phyloP scores from a whole-genome alignment of 2,888 invertebrate genomes.

The Callinectes sapidus region DNA sequence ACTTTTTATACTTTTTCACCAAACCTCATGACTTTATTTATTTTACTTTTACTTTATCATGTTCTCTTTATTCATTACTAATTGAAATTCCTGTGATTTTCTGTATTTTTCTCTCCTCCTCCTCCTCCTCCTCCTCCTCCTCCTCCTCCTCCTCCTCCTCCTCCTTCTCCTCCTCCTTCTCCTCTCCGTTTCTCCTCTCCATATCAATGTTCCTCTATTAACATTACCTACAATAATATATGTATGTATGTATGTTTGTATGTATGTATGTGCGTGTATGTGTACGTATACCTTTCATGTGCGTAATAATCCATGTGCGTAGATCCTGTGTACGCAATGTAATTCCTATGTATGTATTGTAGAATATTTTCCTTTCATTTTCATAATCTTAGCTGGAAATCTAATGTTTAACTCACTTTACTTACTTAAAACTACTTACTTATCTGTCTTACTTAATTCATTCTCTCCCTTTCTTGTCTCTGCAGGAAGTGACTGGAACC shows the following conservation, averaged over 20 bases:
- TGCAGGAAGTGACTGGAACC: slow-evolving; percentile 42
- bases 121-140: no score
- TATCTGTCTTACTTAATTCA: background rate
- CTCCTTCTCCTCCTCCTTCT: no score
- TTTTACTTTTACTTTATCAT: no score
- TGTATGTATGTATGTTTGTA: background rate
- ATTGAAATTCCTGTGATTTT: no score
- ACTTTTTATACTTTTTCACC: background rate
- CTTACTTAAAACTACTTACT: background rate
- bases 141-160: no score
- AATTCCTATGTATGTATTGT: slow-evolving; percentile 4
- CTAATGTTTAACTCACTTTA: background rate
- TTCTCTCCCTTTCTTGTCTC: slow-evolving; percentile 25
- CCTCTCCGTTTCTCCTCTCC: background rate
- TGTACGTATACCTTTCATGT: background rate
- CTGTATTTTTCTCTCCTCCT: no score
- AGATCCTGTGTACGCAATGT: background rate
- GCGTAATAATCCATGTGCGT: background rate
- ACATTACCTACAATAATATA: no score
- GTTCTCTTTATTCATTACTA: no score
- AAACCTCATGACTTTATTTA: no score
- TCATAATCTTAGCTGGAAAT: background rate
- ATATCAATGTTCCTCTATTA: no score
- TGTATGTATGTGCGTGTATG: background rate
- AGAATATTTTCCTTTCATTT: background rate